Evolutionary conservation across 1,140 invertebrate species (phyloP), one percentile per base, ranked within the genome.

Genomic region (Rhyacophila brunnea): DNA sequence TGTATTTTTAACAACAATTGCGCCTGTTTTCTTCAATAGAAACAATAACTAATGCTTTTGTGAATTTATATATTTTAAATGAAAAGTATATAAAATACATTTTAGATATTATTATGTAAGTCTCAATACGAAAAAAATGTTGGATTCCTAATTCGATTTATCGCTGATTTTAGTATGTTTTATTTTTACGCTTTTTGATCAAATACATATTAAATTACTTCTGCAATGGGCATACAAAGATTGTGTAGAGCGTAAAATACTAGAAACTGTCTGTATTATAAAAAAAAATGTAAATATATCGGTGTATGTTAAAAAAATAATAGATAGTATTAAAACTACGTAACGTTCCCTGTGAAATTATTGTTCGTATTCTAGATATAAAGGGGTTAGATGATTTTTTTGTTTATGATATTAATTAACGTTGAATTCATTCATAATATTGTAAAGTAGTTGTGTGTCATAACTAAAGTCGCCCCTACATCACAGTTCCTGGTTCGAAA

Each of bases 401-500:
- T 60, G 23, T 46, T 32, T 56, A 44, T 54, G 19, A 45, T 32
- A 54, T 43, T 40, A 34, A 45, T 55, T 34, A 52, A n/a, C n/a
- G n/a, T n/a, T n/a, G n/a, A 19, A 52, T 52, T 52, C 35, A 55
- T 45, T 40, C 23, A 36, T 50, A 10, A 54, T 40, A 48, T 57
- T 53, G 49, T 57, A 28, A 3, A 28, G 53, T 64, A 64, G 62
- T 28, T n/a, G 23, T 5, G 9, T 28, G 3, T 28, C 9, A 28
- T 5, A 28, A 28, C n/a, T n/a, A n/a, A n/a, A n/a, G n/a, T 5
- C 9, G 9, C 23, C 23, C 23, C 23, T 28, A 28, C 9, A 58
- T 61, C 58, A 65, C 54, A 65, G 63, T 65, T 65, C 63, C 63
- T 65, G 63, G 63, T 65, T 65, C 63, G 63, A 65, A 61, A 65